Conservation (phyloP, 2,113 vertebrate species). For the Motacilla tschutschensis region DNA sequence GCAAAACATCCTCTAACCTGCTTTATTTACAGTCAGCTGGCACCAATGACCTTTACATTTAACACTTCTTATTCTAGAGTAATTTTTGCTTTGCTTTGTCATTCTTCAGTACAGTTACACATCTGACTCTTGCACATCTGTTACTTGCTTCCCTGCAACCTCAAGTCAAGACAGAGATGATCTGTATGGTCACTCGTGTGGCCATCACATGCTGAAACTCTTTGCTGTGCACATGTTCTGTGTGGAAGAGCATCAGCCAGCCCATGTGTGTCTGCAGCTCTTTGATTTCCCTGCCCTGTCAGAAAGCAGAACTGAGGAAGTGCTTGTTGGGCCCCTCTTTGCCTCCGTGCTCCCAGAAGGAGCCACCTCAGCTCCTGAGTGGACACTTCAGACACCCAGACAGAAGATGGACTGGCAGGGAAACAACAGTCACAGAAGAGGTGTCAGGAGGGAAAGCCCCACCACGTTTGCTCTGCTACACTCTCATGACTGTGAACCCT, state of each 20-base stretch:
- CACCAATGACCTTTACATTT: not conserved
- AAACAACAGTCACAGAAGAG: not conserved
- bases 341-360: not conserved
- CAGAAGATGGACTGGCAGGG: not conserved
- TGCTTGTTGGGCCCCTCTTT: not conserved
- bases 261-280: not conserved
- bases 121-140: not conserved
- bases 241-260: not conserved
- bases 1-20: not conserved
- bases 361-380: not conserved
- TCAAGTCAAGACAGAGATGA: not conserved
- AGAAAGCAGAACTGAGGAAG: not conserved
- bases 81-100: not conserved
- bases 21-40: not conserved
- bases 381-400: not conserved
- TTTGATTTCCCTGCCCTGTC: not conserved
- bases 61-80: not conserved
- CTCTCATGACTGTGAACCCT: not conserved
- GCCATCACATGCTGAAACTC: not conserved
- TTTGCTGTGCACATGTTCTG: not conserved
- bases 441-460: not conserved
- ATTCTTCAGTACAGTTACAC: not conserved
- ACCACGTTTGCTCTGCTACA: not conserved
- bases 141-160: not conserved
- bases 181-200: not conserved